Base-by-base conservation (phyloP, 2,113 vertebrate genomes). In the Vanacampus margaritifer region DNA sequence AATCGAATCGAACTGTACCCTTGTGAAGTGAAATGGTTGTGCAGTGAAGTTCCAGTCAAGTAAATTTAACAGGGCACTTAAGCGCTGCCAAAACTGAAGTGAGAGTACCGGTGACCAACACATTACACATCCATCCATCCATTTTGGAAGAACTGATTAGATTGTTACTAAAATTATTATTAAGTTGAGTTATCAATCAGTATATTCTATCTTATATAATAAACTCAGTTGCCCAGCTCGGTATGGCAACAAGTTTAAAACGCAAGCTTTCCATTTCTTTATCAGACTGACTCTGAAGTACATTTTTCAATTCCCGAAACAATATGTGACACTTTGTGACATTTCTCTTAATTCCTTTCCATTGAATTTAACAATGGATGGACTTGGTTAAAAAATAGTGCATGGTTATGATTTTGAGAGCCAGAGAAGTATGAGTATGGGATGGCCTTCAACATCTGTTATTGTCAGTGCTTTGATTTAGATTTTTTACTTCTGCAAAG, bases 291-390 rank as follows among this genome's bases (percentile, higher is more conserved):
- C 69, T 19, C 75, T 77, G 69, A 68, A 72, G 63, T 68, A 67
- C 61, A 78, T 79, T 85, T 87, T 84, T 71, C 72, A 75, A 64
- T 76, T 69, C 54, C 59, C 66, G 61, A 54, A 76, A 81, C 79
- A 45, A 76, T 76, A 75, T 86, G 80, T 81, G 75, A 72, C 69
- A 75, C 80, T 68, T 78, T 36, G 62, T 81, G 64, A 73, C 77
- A 79, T 79, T 74, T 72, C 57, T 59, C 80, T 74, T 79, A 69
- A 65, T 83, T 81, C 26, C 58, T 73, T 37, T 73, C 79, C 57
- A 56, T 67, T 53, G 17, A 68, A 74, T 28, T 76, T 67, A 23
- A 24, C 45, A n/a, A 6, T 60, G 32, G 71, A 63, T 75, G 37
- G 41, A 74, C 24, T 17, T 4, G 3, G n/a, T 71, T 74, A 62